Base-by-base conservation (phyloP, 2,797 vertebrate species). In the Megaceryle alcyon region DNA sequence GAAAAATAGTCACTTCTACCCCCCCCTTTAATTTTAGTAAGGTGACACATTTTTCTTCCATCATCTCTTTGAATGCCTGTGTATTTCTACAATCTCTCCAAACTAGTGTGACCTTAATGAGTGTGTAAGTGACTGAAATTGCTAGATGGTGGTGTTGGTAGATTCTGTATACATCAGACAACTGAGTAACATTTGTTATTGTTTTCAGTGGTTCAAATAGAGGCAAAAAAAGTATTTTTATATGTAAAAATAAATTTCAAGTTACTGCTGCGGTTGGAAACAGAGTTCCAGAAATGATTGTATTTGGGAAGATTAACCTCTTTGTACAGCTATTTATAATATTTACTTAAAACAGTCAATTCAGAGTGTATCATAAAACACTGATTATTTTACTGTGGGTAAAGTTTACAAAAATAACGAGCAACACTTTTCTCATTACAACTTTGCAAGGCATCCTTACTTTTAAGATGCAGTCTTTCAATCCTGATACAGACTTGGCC, bases 381-480 rank as follows among this genome's bases (percentile, higher is more conserved):
- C 4, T 0, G 2, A 14, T 43, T 51, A 3, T 15, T 57, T 10
- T 17, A 6, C 48, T 79, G 31, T 37, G 5, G 5, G 1, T 78
- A 7, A 61, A 54, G 51, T 19, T 89, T 49, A 37, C 54, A 44
- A 63, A 94, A 69, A 10, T 1, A 0, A 4, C 54, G 29, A 48
- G 22, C 14, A 29, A 23, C 15, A 9, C 23, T 48, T 1, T 49
- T 79, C 20, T 49, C 20, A 6, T 21, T 26, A 3, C 28, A 51
- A 48, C 13, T 83, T 61, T 26, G 19, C 14, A 41, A 64, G 57
- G 5, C 53, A 14, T n/a, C 23, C 15, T 37, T 82, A 31, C 31
- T 60, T 78, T 49, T 46, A 28, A 57, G 56, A 12, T 64, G 39
- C 22, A 83, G 0, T 57, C 57, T 37, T 53, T 51, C 43, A 41